phyloP scores from a whole-genome alignment of 2,888 invertebrate species.

The Drosophila pseudotalamancana region DNA sequence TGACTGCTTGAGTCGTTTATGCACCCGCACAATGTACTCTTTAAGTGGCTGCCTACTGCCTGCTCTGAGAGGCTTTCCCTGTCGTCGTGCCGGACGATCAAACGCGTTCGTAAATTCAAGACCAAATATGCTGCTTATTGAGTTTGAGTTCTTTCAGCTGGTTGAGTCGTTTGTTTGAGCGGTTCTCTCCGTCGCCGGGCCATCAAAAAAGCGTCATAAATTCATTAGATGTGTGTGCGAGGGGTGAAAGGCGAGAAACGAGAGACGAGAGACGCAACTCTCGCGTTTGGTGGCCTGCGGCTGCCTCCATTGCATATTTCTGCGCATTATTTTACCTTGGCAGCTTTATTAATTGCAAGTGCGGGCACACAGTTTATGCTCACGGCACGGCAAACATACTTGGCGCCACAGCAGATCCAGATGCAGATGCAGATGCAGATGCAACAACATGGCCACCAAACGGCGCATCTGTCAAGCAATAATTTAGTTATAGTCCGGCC shows the following conservation, averaged over 20 bases:
- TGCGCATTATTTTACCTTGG: conserved; percentile 68
- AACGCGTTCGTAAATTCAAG: conserved; percentile 36
- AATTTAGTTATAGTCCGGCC: conserved; percentile 54
- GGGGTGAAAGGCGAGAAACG: neutral
- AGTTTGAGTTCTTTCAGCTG: conserved; percentile 30
- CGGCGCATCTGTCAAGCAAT: conserved; percentile 63
- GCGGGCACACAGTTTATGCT: conserved; percentile 50
- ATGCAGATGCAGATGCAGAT: conserved; percentile 16
- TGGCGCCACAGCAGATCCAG: conserved; percentile 54
- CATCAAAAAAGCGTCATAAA: conserved; percentile 71
- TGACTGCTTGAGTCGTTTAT: conserved; percentile 37
- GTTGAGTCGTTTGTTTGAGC: conserved; percentile 35
- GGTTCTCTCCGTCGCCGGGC: conserved; percentile 31
- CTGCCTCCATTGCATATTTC: conserved; percentile 53
- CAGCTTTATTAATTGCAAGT: conserved; percentile 71
- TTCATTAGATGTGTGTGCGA: conserved; percentile 44
- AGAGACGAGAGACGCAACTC: conserved; percentile 1
- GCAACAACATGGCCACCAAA: conserved; percentile 5
- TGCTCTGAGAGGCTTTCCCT: conserved; percentile 31
- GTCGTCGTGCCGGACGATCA: conserved; percentile 48
- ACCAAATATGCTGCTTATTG: conserved; percentile 2
- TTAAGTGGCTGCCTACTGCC: conserved; percentile 10
- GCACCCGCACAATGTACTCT: conserved; percentile 38
- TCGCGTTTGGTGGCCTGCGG: conserved; percentile 16
- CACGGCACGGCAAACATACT: conserved; percentile 35